A percentile compares a stretch with the other conserved stretches of the same genome.
Conservation (phyloP, 2,888 invertebrate species). For the Mamestra brassicae region DNA sequence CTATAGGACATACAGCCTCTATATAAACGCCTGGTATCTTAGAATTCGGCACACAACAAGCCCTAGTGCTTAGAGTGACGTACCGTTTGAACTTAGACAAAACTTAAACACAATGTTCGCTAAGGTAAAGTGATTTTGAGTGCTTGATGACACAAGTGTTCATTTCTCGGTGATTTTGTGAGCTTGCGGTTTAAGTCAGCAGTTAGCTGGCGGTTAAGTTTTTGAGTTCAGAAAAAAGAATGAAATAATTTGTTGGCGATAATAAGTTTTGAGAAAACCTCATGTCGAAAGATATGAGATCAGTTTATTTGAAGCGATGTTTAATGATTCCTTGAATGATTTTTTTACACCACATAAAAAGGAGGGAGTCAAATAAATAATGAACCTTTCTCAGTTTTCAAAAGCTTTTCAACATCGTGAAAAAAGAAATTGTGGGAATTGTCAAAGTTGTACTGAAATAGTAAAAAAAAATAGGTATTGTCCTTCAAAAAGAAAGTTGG, state of each 20-base stretch:
- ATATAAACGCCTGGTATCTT: slow-evolving; percentile 87
- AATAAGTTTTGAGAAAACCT: neutral
- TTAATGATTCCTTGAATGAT: neutral
- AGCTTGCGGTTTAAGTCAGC: slow-evolving; percentile 14
- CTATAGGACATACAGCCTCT: slow-evolving; percentile 85
- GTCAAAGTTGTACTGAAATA: neutral
- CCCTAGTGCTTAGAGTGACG: slow-evolving; percentile 83
- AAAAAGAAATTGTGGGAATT: too few species aligned
- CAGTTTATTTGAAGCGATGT: neutral
- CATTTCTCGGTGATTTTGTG: slow-evolving; percentile 41
- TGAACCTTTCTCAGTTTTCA: neutral
- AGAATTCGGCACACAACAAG: slow-evolving; percentile 87
- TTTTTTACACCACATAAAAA: neutral
- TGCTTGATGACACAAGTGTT: slow-evolving; percentile 46
- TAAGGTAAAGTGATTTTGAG: slow-evolving; percentile 80
- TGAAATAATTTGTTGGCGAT: neutral
- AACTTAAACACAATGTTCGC: slow-evolving; percentile 85
- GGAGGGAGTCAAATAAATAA: neutral
- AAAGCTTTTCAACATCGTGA: neutral
- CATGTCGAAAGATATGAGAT: neutral
- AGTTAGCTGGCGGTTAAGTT: neutral
- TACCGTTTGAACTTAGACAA: slow-evolving; percentile 80
- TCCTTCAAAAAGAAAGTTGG: too few species aligned
- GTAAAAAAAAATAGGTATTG: neutral
- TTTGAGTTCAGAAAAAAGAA: neutral